phyloP scores from a whole-genome alignment of 2,797 vertebrate genomes.

The Amniataba percoides region DNA sequence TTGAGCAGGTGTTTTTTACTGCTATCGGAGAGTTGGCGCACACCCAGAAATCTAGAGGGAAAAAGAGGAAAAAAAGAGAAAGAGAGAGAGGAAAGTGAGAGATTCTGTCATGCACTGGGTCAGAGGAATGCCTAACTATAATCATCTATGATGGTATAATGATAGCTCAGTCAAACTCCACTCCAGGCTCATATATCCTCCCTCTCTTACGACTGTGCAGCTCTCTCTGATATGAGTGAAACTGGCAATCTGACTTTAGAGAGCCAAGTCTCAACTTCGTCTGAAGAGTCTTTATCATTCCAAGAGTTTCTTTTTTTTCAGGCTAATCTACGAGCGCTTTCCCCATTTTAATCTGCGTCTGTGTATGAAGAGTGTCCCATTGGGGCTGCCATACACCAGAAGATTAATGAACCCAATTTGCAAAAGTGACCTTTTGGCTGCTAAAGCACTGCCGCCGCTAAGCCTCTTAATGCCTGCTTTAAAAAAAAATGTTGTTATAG shows the following conservation, averaged over 20 bases:
- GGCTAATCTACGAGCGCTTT: constrained; percentile 83
- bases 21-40: constrained; percentile 58
- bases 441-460: constrained; percentile 80
- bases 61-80: constrained; percentile 10
- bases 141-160: constrained; percentile 82
- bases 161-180: constrained; percentile 79
- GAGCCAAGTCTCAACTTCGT: constrained; percentile 71
- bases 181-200: constrained; percentile 67
- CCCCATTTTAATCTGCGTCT: constrained; percentile 83
- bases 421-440: constrained; percentile 88
- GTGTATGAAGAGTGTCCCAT: constrained; percentile 84
- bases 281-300: constrained; percentile 82
- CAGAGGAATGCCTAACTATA: constrained; percentile 76
- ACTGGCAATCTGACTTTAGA: constrained; percentile 80
- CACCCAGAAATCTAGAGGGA: constrained; percentile 46
- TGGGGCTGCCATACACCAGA: constrained; percentile 82
- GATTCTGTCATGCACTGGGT: constrained; percentile 72
- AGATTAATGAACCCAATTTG: constrained; percentile 92
- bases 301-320: constrained; percentile 75
- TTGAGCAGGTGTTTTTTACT: constrained; percentile 66
- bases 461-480: constrained; percentile 87
- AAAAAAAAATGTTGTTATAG: constrained; percentile 81
- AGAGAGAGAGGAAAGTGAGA: constrained; percentile 55
- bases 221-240: constrained; percentile 77
- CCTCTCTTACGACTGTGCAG: constrained; percentile 41